Conservation (phyloP, 2,888 invertebrate genomes). For the Heliconius cydno region DNA sequence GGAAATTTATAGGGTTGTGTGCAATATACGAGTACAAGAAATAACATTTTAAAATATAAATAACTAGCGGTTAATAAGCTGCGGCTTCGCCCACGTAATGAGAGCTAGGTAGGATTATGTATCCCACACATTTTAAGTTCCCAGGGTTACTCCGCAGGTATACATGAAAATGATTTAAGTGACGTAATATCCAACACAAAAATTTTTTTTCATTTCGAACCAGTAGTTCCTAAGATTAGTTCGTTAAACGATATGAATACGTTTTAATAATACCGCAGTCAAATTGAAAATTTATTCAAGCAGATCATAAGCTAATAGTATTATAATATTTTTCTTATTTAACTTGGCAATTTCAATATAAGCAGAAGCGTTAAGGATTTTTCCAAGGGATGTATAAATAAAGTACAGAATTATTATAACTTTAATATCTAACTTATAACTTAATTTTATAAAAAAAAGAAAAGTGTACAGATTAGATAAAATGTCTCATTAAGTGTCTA, state of each 20-base stretch:
- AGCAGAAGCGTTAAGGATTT: background rate
- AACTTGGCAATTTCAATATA: background rate
- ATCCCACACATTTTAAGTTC: too few relatives aligned
- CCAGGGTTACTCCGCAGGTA: too few relatives aligned
- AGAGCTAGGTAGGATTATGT: too few relatives aligned
- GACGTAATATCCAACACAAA: background rate
- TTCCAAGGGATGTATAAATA: background rate
- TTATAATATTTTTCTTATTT: background rate
- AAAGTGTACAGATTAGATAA: background rate
- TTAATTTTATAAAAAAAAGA: background rate
- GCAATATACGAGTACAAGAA: background rate
- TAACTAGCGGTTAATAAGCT: background rate
- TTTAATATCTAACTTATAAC: background rate
- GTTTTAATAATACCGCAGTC: background rate
- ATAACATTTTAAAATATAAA: background rate
- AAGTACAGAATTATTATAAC: background rate
- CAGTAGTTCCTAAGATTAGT: background rate
- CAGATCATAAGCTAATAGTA: background rate
- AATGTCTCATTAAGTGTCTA: background rate
- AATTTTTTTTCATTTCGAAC: background rate
- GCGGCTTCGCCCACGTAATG: background rate
- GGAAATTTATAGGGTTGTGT: slow-evolving; percentile 45
- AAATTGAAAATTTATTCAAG: background rate
- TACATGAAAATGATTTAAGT: too few relatives aligned
- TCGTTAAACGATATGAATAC: background rate